Percentiles rank a stretch among this genome's conserved stretches.
Conservation (phyloP, 2,797 vertebrate genomes). For the Catostomus latipinnis region DNA sequence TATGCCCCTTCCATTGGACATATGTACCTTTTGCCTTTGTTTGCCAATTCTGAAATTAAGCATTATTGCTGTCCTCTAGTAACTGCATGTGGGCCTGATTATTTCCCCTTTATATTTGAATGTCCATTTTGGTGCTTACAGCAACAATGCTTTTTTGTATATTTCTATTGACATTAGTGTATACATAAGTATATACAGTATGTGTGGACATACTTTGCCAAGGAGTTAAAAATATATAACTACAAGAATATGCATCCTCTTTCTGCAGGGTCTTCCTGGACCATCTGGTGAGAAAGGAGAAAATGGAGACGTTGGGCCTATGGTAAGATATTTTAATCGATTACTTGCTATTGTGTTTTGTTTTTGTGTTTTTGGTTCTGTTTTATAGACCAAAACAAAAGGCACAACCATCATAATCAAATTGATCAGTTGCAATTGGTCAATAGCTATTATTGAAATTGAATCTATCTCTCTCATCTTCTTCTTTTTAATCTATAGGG, state of each 20-base stretch:
- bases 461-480: background rate
- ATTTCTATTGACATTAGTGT: background rate
- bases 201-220: background rate
- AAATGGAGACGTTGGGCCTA: slow-evolving; percentile 96
- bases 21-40: slow-evolving; percentile 12
- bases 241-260: background rate
- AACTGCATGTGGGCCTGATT: slow-evolving; percentile 33
- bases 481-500: slow-evolving; percentile 76
- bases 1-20: slow-evolving; percentile 14
- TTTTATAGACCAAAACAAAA: no score
- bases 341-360: background rate
- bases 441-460: background rate
- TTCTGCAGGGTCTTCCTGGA: slow-evolving; percentile 90
- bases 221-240: background rate
- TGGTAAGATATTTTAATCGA: slow-evolving; percentile 82
- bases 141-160: background rate
- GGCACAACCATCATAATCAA: no score
- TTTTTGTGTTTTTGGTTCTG: no score
- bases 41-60: slow-evolving; percentile 13
- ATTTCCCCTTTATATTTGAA: slow-evolving; percentile 22
- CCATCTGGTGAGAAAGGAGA: slow-evolving; percentile 98
- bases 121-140: background rate
- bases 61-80: slow-evolving; percentile 41
- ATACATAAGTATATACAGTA: background rate
- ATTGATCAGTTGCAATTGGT: no score